phyloP scores from a whole-genome alignment of 2,888 invertebrate species.

The Eurytoma californica region DNA sequence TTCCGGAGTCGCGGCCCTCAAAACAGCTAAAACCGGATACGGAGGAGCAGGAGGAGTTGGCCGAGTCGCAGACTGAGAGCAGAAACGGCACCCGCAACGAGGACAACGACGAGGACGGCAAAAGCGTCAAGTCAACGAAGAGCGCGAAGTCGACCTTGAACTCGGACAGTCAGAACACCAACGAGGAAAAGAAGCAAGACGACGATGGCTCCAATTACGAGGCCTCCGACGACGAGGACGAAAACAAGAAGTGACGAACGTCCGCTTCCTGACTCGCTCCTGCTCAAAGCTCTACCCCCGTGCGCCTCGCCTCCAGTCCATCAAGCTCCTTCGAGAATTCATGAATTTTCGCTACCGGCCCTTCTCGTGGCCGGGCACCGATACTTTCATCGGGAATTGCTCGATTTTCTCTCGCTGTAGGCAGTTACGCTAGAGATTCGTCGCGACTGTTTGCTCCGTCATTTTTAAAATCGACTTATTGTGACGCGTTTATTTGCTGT shows the following conservation, averaged over 20 bases:
- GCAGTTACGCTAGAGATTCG: not conserved
- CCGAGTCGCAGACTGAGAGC: not conserved
- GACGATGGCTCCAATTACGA: conserved; percentile 53
- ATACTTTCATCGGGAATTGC: not conserved
- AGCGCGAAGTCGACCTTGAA: conserved; percentile 30
- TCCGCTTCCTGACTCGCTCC: not conserved
- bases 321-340: too few species aligned
- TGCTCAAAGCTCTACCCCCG: too few species aligned
- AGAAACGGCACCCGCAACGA: not conserved
- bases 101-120: conserved; percentile 36
- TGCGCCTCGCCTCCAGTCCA: too few species aligned
- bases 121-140: conserved; percentile 33
- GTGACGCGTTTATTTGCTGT: not conserved
- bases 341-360: too few species aligned
- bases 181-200: conserved; percentile 40
- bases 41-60: conserved; percentile 29
- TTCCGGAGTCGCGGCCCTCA: not conserved
- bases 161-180: conserved; percentile 23
- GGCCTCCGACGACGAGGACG: conserved; percentile 53
- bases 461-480: not conserved
- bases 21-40: not conserved
- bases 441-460: not conserved
- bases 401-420: not conserved
- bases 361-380: too few species aligned
- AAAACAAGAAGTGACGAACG: conserved; percentile 31